These are phyloP conservation scores for Eulimnadia texana DNA, from an alignment of 1,140 invertebrate genomes.

Conservation along the genomic window DNA sequence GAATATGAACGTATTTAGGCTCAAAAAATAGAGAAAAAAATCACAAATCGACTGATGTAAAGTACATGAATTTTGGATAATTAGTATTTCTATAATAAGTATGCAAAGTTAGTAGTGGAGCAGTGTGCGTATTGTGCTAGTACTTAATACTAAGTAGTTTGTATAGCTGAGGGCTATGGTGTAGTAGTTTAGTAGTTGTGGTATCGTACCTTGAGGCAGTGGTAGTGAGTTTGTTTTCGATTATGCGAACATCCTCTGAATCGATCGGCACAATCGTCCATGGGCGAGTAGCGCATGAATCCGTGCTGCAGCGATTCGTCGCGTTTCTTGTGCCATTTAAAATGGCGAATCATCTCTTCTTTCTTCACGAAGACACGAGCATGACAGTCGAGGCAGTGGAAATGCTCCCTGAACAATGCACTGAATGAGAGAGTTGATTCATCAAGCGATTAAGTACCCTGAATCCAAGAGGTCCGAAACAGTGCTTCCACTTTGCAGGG, in stretches of 20 bases:
- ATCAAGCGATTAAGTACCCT: no score
- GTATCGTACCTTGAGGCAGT: conserved; percentile 67
- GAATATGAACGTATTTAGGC: no score
- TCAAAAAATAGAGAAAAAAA: not conserved
- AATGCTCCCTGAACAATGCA: conserved; percentile 65
- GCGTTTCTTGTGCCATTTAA: conserved; percentile 98
- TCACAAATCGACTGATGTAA: not conserved
- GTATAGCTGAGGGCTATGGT: not conserved
- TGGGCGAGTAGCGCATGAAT: conserved; percentile 85
- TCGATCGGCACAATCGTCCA: conserved; percentile 74
- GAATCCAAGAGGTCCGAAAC: no score
- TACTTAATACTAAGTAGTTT: not conserved
- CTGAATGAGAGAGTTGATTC: not conserved
- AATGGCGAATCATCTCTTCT: conserved; percentile 96
- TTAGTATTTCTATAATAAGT: no score
- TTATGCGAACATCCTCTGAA: conserved; percentile 79
- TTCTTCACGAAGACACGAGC: conserved; percentile 86
- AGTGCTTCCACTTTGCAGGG: no score
- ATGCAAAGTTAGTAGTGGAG: no score
- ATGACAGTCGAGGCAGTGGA: conserved; percentile 87
- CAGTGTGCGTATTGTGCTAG: no score
- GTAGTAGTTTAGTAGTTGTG: not conserved
- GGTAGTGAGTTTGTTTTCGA: conserved; percentile 94
- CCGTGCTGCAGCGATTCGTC: conserved; percentile 92
- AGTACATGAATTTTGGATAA: no score